Evolutionary conservation across 2,113 vertebrate genomes (phyloP), one percentile per base, ranked within the genome.

Genomic region (Struthidea cinerea): DNA sequence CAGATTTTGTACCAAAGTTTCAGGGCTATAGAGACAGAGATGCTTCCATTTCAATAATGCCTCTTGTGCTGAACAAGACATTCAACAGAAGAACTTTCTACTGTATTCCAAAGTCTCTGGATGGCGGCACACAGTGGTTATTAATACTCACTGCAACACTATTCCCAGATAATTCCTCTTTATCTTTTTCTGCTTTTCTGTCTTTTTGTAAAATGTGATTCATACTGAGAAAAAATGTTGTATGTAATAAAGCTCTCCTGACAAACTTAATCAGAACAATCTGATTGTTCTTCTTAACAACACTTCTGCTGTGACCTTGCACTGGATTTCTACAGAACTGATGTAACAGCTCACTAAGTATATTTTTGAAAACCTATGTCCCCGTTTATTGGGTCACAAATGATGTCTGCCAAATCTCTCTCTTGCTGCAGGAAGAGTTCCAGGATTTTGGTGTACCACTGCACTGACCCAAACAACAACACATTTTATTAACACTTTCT

Each of bases 251-350:
- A 88, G 71, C 16, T 95, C 37, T 87, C 22, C 68, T 78, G 57
- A 89, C 47, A 93, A 86, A 67, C n/a, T 89, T 79, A 94, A 77
- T 47, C 59, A 91, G 69, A 91, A 93, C 88, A 87, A 71, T 92
- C 71, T 93, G 49, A 49, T 49, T 49, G 13, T 26, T 26, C 24
- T 49, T 23, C 24, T 26, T 49, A 26, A 15, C 27, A 61, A 53
- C 15, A 12, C 57, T 94, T 93, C 68, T 92, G 68, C 67, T 14
- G 7, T 13, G 68, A 84, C 55, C 91, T 92, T 76, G 37, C 64
- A 70, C 14, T 74, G n/a, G n/a, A 80, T 95, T 96, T 78, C 83
- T 87, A 52, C 42, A 94, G 67, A 67, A 84, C 87, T 83, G 50
- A 74, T 70, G 27, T 16, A 92, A 92, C 30, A 90, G 49, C 57